These are phyloP conservation scores for Dryadula phaetusa DNA, from an alignment of 2,888 invertebrate species.

Conservation along the genomic window DNA sequence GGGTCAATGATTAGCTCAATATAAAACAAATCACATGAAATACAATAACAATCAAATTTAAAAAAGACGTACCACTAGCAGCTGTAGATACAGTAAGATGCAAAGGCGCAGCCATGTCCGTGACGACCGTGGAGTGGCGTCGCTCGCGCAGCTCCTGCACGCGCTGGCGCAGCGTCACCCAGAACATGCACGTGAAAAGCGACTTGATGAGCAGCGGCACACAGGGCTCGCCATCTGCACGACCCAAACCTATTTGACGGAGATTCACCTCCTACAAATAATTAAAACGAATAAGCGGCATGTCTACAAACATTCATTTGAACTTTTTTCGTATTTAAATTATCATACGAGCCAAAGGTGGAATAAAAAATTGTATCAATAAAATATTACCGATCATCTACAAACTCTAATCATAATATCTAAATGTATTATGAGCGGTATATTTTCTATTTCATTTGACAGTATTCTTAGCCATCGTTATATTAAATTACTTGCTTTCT, in stretches of 20 bases:
- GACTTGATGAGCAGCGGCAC: slow-evolving; percentile 92
- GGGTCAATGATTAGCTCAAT: too few relatives aligned
- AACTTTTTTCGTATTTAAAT: too few relatives aligned
- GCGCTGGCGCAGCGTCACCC: slow-evolving; percentile 96
- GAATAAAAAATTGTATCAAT: too few relatives aligned
- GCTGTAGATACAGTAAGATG: slow-evolving; percentile 90
- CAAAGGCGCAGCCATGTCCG: slow-evolving; percentile 91
- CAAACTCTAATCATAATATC: neutral
- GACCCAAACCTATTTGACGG: slow-evolving; percentile 92
- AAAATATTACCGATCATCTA: too few relatives aligned
- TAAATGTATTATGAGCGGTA: neutral
- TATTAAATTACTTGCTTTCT: slow-evolving; percentile 1
- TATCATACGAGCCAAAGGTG: too few relatives aligned
- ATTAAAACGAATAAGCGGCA: neutral
- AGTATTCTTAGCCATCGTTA: neutral
- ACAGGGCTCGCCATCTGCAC: slow-evolving; percentile 86
- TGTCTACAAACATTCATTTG: neutral
- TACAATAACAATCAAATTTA: too few relatives aligned
- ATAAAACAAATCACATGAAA: too few relatives aligned
- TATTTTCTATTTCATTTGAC: neutral
- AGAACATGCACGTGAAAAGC: slow-evolving; percentile 96
- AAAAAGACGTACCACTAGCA: slow-evolving; percentile 78
- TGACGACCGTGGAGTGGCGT: slow-evolving; percentile 86
- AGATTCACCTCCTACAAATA: slow-evolving; percentile 86
- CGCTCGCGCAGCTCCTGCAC: slow-evolving; percentile 90